These are phyloP conservation scores for Synodontis membranacea DNA, from an alignment of 2,113 vertebrate species.

Conservation along the genomic window DNA sequence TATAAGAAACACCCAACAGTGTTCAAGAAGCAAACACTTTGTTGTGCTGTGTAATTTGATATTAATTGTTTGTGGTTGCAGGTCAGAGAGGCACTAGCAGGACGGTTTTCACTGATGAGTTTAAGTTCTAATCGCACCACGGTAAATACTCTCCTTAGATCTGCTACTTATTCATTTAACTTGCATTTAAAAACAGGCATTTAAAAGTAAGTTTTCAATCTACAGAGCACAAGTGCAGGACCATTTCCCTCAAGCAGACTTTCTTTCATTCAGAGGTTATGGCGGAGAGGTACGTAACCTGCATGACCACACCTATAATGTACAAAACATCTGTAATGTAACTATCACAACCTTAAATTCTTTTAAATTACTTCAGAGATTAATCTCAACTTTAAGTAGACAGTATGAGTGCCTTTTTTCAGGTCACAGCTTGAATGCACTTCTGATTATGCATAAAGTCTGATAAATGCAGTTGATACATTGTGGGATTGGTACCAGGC, in stretches of 20 bases:
- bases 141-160: background rate
- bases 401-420: too few relatives aligned
- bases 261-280: constrained; percentile 4
- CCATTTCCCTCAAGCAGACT: constrained; percentile 11
- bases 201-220: background rate
- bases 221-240: constrained; percentile 14
- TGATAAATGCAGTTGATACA: background rate
- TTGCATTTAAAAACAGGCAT: background rate
- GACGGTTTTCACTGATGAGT: background rate
- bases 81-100: background rate
- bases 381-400: too few relatives aligned
- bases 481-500: background rate
- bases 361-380: background rate
- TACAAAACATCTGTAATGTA: too few relatives aligned
- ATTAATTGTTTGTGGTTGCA: background rate
- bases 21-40: too few relatives aligned
- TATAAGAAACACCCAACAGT: too few relatives aligned
- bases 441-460: background rate
- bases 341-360: background rate
- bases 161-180: background rate
- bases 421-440: too few relatives aligned
- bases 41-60: too few relatives aligned
- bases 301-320: background rate
- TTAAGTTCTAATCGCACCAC: background rate
- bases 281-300: constrained; percentile 3